phyloP scores from a whole-genome alignment of 2,113 vertebrate genomes.

The Microtus ochrogaster region DNA sequence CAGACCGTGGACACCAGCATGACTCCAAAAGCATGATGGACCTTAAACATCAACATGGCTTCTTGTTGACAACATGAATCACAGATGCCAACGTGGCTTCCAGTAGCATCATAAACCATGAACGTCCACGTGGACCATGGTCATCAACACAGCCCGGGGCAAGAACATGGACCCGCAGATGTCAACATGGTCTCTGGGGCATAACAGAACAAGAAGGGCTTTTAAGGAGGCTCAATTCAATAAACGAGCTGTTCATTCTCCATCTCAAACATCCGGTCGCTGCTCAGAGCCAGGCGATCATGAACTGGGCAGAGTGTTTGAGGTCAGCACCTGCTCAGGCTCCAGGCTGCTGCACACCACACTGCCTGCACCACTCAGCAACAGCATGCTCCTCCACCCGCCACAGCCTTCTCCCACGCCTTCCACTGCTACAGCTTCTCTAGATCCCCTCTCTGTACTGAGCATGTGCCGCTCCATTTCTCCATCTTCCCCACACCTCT shows the following conservation, averaged over 20 bases:
- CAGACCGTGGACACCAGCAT: too few species aligned
- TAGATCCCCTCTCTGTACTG: background rate
- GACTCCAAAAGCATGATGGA: too few species aligned
- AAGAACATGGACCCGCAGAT: too few species aligned
- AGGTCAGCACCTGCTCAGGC: background rate
- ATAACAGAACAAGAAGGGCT: background rate
- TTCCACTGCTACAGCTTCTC: background rate
- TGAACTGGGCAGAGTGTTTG: background rate
- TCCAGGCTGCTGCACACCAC: background rate
- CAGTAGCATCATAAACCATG: background rate
- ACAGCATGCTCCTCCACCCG: background rate
- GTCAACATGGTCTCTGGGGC: background rate
- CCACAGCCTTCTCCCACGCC: background rate
- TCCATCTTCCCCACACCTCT: background rate
- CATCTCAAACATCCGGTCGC: background rate
- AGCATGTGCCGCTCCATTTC: background rate
- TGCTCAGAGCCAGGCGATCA: background rate
- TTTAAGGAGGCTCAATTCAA: background rate
- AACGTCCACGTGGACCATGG: background rate
- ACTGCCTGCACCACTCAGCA: background rate
- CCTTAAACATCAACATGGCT: background rate
- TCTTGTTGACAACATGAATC: background rate
- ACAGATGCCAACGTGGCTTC: background rate
- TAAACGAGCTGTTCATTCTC: background rate
- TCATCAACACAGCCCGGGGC: too few species aligned